Percentiles rank a stretch among this genome's conserved stretches.
Conservation (phyloP, 2,888 invertebrate genomes). For the Diarsia mendica region DNA sequence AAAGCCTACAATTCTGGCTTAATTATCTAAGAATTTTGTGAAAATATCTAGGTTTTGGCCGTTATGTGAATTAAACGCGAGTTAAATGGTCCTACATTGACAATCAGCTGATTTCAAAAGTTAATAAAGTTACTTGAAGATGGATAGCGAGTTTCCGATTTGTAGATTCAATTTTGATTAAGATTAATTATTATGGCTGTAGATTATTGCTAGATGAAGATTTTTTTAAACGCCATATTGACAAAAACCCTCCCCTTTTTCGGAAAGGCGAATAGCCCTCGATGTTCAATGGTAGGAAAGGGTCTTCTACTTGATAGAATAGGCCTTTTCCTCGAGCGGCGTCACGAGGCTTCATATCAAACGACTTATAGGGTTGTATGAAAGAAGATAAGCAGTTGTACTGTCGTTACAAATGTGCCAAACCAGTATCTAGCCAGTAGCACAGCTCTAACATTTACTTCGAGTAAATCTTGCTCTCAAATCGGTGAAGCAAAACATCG, state of each 20-base stretch:
- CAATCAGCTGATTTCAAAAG: constrained; percentile 27
- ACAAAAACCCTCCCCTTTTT: not conserved
- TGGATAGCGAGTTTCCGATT: not conserved
- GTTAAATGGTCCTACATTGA: not conserved
- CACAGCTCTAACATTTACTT: too few relatives aligned
- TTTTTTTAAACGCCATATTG: not conserved
- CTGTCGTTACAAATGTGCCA: not conserved
- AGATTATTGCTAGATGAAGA: not conserved
- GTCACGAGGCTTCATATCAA: not conserved
- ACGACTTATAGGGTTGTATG: not conserved
- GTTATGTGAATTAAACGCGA: not conserved
- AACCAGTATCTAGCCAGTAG: too few relatives aligned
- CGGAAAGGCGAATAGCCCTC: not conserved
- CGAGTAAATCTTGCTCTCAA: too few relatives aligned
- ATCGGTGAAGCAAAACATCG: too few relatives aligned
- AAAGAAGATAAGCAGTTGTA: not conserved
- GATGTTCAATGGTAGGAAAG: not conserved
- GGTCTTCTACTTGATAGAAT: not conserved
- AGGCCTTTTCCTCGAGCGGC: too few relatives aligned
- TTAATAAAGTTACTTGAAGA: not conserved
- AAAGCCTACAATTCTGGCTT: not conserved
- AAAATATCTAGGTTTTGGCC: not conserved
- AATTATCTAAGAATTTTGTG: not conserved
- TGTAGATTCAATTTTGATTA: not conserved
- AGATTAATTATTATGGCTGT: not conserved